Base-by-base conservation (phyloP, 1,140 invertebrate genomes). In the Dinoponera quadriceps region DNA sequence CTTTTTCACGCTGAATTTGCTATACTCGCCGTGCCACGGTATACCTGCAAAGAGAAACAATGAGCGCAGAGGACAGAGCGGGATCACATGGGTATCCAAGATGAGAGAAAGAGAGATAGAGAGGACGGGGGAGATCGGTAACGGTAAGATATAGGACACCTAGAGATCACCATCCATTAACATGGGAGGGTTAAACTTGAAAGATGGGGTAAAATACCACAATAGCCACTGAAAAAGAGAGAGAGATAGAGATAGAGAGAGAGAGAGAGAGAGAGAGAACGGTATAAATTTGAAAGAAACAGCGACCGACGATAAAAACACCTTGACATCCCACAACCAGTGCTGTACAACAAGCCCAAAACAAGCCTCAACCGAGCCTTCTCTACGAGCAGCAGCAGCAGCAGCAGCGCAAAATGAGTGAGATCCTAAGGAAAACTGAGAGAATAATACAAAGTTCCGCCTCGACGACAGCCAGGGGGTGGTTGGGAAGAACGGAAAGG, bases 261-360 rank as follows among this genome's bases (percentile, higher is more conserved):
- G n/a, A n/a, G n/a, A n/a, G n/a, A n/a, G n/a, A n/a, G n/a, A n/a
- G n/a, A n/a, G n/a, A n/a, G n/a, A 90, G 75, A 87, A 9, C 14
- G 68, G 62, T 57, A 89, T 88, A 90, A 80, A 92, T 94, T 91
- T 93, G 92, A 92, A 92, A 57, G 38, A 93, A 88, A 93, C 89
- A 92, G 60, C 88, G 66, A 93, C 57, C 20, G 75, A 80, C 22
- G 69, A 69, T 11, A 80, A n/a, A n/a, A n/a, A 82, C 90, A 89
- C 87, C 92, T 86, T 72, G 89, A 82, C 88, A 91, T n/a, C 91
- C 93, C 91, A 92, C 81, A 92, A 93, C 93, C 93, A 93, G 90
- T 94, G 91, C 91, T 92, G 86, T 90, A 92, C 91, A 92, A 90
- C 74, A 93, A 93, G 92, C 92, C 91, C 85, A 88, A 90, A 44